Evolutionary conservation across 1,140 invertebrate species (phyloP).

Genomic region (Bombus pyrosoma): DNA sequence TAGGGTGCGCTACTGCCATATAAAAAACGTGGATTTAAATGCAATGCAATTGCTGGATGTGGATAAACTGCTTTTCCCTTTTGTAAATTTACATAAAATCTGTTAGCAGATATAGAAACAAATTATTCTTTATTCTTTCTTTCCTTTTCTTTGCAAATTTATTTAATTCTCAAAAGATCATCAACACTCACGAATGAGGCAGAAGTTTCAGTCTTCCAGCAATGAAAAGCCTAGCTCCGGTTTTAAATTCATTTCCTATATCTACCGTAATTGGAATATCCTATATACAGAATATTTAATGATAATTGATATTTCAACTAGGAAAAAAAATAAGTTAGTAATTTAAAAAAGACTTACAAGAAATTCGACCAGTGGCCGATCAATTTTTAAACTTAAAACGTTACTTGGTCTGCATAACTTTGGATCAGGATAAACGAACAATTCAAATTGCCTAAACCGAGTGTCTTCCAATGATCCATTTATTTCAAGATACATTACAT

Average conservation of each 20-base stretch:
- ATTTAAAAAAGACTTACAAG: slow-evolving; percentile 65
- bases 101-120: slow-evolving; percentile 46
- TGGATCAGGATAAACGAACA: slow-evolving; percentile 82
- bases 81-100: slow-evolving; percentile 88
- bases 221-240: slow-evolving; percentile 83
- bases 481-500: slow-evolving; percentile 83
- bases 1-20: slow-evolving; percentile 74
- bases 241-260: slow-evolving; percentile 78
- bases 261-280: slow-evolving; percentile 79
- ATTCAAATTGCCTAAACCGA: slow-evolving; percentile 75
- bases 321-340: slow-evolving; percentile 3
- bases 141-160: not conserved
- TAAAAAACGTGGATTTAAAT: slow-evolving; percentile 86
- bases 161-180: not conserved
- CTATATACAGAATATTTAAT: slow-evolving; percentile 63
- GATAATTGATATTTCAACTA: not conserved
- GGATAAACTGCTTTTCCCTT: slow-evolving; percentile 85
- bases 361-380: slow-evolving; percentile 68
- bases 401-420: slow-evolving; percentile 71
- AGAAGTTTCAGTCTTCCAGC: slow-evolving; percentile 85
- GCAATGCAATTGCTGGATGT: slow-evolving; percentile 85
- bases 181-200: slow-evolving; percentile 83
- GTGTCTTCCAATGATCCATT: slow-evolving; percentile 84
- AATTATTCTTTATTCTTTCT: not conserved
- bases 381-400: slow-evolving; percentile 68